These are phyloP conservation scores for Tyria jacobaeae DNA, from an alignment of 2,888 invertebrate species.

Conservation along the genomic window DNA sequence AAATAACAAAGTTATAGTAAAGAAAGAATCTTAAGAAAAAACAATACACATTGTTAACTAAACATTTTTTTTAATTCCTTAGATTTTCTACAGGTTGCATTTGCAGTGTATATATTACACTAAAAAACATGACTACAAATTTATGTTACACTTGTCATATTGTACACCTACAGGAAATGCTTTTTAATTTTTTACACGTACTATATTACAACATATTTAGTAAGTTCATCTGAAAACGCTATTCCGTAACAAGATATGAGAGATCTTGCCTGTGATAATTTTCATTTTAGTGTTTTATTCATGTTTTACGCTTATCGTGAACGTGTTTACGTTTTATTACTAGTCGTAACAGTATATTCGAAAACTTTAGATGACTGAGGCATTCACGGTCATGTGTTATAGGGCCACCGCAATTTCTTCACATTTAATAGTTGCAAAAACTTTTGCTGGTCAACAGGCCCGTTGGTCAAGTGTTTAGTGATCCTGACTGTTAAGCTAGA, in stretches of 20 bases:
- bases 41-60: too few species aligned
- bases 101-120: too few species aligned
- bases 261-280: conserved; percentile 16
- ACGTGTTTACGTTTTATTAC: conserved; percentile 34
- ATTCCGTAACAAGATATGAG: conserved; percentile 21
- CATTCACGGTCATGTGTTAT: conserved; percentile 16
- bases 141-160: too few species aligned
- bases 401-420: background rate
- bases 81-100: too few species aligned
- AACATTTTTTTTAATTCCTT: too few species aligned
- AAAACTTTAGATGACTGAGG: conserved; percentile 19
- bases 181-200: too few species aligned
- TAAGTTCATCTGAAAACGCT: conserved; percentile 10
- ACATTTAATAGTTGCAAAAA: background rate
- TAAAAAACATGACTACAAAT: too few species aligned
- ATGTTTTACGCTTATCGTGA: conserved; percentile 38
- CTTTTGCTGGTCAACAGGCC: too few species aligned
- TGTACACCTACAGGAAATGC: too few species aligned
- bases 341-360: conserved; percentile 30
- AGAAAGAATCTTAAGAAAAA: too few species aligned
- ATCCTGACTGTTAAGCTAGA: background rate
- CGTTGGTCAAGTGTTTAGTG: too few species aligned
- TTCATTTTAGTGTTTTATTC: conserved; percentile 34
- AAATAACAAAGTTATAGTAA: too few species aligned
- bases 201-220: background rate